phyloP scores from a whole-genome alignment of 2,797 vertebrate species.

The Botia almorhae region DNA sequence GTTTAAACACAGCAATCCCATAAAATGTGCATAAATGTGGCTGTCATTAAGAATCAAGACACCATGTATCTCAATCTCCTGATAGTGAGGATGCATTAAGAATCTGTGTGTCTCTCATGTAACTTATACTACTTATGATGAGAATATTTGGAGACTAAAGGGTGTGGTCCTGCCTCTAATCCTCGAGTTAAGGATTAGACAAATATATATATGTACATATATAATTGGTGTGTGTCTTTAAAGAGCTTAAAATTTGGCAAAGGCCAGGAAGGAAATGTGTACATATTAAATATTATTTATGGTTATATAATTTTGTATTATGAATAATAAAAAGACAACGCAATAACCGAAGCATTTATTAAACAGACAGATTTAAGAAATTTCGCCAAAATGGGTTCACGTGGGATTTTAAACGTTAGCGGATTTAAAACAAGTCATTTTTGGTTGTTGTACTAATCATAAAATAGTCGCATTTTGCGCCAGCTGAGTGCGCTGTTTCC shows the following conservation, averaged over 20 bases:
- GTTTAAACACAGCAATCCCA: constrained; percentile 71
- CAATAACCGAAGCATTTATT: too few relatives aligned
- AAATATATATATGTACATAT: not conserved
- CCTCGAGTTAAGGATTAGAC: not conserved
- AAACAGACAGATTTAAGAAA: too few relatives aligned
- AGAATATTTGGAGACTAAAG: constrained; percentile 34
- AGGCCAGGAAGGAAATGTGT: too few relatives aligned
- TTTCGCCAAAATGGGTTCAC: not conserved
- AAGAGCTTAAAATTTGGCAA: too few relatives aligned
- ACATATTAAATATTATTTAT: too few relatives aligned
- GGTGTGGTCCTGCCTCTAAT: constrained; percentile 13
- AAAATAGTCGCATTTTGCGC: not conserved
- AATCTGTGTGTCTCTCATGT: constrained; percentile 36
- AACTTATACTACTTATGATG: constrained; percentile 68
- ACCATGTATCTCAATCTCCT: constrained; percentile 58
- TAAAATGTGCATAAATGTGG: constrained; percentile 80
- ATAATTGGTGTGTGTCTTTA: not conserved
- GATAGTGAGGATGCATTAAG: constrained; percentile 39
- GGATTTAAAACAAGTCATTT: too few relatives aligned
- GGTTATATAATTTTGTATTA: too few relatives aligned
- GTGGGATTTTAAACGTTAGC: too few relatives aligned
- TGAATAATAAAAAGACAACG: too few relatives aligned
- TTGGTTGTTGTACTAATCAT: too few relatives aligned
- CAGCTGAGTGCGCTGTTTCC: constrained; percentile 71
- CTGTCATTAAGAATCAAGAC: constrained; percentile 77